Conservation (phyloP, 2,797 vertebrate species). For the Channa striata region DNA sequence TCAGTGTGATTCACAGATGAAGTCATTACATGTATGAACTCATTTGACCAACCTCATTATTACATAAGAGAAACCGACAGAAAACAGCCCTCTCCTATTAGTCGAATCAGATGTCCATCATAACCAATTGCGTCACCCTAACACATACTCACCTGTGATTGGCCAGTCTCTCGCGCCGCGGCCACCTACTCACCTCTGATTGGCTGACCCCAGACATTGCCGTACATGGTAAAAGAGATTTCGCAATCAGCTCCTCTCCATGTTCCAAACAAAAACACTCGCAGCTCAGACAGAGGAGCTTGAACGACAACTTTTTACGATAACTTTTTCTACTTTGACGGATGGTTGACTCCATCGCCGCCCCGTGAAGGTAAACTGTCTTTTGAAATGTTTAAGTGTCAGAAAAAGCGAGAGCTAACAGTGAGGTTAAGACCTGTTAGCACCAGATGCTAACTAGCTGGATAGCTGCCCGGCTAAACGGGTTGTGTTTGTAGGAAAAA, state of each 20-base stretch:
- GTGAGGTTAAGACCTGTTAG: constrained; percentile 39
- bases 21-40: constrained; percentile 64
- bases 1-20: constrained; percentile 25
- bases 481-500: neutral
- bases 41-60: constrained; percentile 55
- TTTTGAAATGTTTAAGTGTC: constrained; percentile 1
- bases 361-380: constrained; percentile 71
- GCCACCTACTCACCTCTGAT: constrained; percentile 50
- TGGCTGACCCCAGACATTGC: constrained; percentile 75
- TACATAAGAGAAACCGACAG: constrained; percentile 70
- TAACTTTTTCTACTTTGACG: constrained; percentile 23
- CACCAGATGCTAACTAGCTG: constrained; percentile 52
- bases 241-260: constrained; percentile 84
- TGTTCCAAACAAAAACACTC: constrained; percentile 86
- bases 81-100: constrained; percentile 50
- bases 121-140: constrained; percentile 71
- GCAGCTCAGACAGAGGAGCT: constrained; percentile 46
- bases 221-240: constrained; percentile 86
- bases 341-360: constrained; percentile 28
- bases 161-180: constrained; percentile 31
- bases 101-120: constrained; percentile 53
- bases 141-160: constrained; percentile 53
- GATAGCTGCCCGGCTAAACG: constrained; percentile 52
- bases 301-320: constrained; percentile 43
- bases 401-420: neutral